Percentiles rank a stretch among this genome's conserved stretches.
phyloP scores from a whole-genome alignment of 2,888 invertebrate genomes.

The Meganola albula region DNA sequence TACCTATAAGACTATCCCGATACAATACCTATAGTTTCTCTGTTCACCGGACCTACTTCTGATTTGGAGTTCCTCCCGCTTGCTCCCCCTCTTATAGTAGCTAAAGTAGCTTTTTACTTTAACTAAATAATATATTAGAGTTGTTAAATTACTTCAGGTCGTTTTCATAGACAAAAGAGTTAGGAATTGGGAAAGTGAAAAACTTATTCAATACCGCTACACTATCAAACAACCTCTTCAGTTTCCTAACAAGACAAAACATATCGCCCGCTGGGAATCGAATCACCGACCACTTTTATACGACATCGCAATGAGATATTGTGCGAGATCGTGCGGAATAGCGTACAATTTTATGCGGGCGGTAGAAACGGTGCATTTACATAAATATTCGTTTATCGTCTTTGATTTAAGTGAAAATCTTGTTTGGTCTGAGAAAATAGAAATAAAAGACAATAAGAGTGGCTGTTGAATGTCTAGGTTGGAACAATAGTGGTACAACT shows the following conservation, averaged over 20 bases:
- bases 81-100: too few species aligned
- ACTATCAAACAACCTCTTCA: too few species aligned
- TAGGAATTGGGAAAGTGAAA: too few species aligned
- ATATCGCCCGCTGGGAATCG: conserved; percentile 25
- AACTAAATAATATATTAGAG: too few species aligned
- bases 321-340: conserved; percentile 39
- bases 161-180: too few species aligned
- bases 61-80: too few species aligned
- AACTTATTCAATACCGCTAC: too few species aligned
- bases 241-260: conserved; percentile 26
- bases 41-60: too few species aligned
- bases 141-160: too few species aligned
- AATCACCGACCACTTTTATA: conserved; percentile 28
- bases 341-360: conserved; percentile 44
- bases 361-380: conserved; percentile 48
- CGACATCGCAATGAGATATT: conserved; percentile 42
- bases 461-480: conserved; percentile 31
- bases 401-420: conserved; percentile 52
- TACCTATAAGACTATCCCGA: too few species aligned
- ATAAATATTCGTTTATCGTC: conserved; percentile 65
- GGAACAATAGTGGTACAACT: conserved; percentile 23
- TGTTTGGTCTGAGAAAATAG: conserved; percentile 41
- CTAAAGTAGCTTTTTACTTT: too few species aligned
- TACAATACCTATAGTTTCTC: too few species aligned
- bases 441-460: conserved; percentile 36